Percentiles rank a stretch among this genome's conserved stretches.
These are phyloP conservation scores for Calycopis cecrops DNA, from an alignment of 1,140 invertebrate genomes.

Conservation along the genomic window DNA sequence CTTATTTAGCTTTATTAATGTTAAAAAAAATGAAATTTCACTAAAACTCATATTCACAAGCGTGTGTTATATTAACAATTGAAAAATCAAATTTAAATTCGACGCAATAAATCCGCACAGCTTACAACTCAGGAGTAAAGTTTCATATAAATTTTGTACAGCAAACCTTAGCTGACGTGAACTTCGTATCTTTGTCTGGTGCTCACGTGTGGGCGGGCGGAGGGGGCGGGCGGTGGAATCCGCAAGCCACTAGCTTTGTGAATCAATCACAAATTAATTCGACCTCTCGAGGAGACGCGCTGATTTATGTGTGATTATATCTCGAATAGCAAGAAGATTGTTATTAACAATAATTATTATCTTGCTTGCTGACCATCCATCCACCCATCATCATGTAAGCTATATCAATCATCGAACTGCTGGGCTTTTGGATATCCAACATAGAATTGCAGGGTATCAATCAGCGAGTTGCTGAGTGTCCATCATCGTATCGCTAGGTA, in stretches of 20 bases:
- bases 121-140: conserved; percentile 43
- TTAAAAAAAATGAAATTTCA: too few species aligned
- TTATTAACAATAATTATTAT: background rate
- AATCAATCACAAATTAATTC: conserved; percentile 70
- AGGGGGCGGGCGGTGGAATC: conserved; percentile 7
- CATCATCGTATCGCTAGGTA: too few species aligned
- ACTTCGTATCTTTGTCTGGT: conserved; percentile 70
- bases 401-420: too few species aligned
- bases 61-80: too few species aligned
- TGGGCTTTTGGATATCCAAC: too few species aligned
- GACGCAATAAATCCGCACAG: conserved; percentile 31
- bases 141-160: conserved; percentile 72
- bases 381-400: too few species aligned
- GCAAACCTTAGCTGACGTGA: conserved; percentile 68
- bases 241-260: conserved; percentile 37
- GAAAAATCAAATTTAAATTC: conserved; percentile 18
- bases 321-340: background rate
- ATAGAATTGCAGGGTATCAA: too few species aligned
- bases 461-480: too few species aligned
- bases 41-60: too few species aligned
- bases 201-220: conserved; percentile 50
- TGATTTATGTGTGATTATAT: background rate
- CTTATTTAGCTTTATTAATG: too few species aligned
- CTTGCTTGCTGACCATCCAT: too few species aligned
- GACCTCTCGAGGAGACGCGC: conserved; percentile 21